A percentile compares a stretch with the other conserved stretches of the same genome.
Evolutionary conservation across 2,113 vertebrate species (phyloP).

Genomic region (Siniperca chuatsi): DNA sequence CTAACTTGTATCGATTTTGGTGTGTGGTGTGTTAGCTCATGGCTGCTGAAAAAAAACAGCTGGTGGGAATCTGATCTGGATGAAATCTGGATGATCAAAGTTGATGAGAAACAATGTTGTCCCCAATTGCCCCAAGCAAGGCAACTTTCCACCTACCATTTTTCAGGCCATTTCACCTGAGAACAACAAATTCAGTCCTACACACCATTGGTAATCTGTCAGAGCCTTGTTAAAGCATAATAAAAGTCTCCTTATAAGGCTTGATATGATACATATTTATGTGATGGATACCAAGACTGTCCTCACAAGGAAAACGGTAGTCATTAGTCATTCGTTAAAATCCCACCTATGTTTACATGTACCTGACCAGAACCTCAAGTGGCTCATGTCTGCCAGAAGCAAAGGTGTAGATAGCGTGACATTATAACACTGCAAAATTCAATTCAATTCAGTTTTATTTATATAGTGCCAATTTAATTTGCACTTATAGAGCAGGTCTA

Average conservation of each 20-base stretch:
- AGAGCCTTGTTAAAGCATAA: neutral
- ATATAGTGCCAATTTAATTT: too few species aligned
- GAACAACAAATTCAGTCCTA: neutral
- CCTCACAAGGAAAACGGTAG: neutral
- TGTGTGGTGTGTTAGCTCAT: constrained; percentile 9
- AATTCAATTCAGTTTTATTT: too few species aligned
- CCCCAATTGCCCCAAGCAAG: neutral
- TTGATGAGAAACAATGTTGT: constrained; percentile 22
- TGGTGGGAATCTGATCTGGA: constrained; percentile 19
- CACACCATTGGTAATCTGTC: neutral
- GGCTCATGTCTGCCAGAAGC: neutral
- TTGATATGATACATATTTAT: neutral
- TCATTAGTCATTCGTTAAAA: neutral
- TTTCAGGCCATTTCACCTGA: neutral
- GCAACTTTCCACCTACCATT: neutral
- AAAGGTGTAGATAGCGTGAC: too few species aligned
- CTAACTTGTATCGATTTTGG: neutral
- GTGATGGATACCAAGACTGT: neutral
- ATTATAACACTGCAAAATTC: neutral
- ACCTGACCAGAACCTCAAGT: neutral
- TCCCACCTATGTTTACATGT: neutral
- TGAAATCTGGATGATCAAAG: constrained; percentile 31
- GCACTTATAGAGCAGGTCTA: too few species aligned
- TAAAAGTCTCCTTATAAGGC: neutral
- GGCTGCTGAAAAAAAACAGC: constrained; percentile 32